Conservation (phyloP, 2,888 invertebrate species). For the Coremacera marginata region DNA sequence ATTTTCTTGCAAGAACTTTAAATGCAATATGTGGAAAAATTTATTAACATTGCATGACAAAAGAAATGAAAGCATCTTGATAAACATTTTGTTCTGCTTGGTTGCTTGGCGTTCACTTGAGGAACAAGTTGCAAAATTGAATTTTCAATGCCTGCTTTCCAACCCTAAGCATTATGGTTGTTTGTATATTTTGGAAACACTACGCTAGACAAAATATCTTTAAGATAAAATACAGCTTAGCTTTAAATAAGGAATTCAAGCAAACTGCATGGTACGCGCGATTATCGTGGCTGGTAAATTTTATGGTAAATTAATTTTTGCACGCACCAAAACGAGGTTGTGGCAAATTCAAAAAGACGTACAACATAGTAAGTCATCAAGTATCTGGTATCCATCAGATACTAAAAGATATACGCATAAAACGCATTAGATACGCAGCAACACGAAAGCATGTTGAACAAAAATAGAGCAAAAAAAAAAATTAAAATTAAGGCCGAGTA, state of each 20-base stretch:
- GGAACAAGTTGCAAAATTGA: no score
- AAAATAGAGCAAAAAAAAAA: not conserved
- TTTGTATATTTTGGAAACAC: no score
- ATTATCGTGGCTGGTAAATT: not conserved
- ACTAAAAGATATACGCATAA: not conserved
- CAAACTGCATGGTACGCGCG: not conserved
- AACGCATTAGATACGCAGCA: not conserved
- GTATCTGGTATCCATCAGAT: not conserved
- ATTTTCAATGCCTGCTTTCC: no score
- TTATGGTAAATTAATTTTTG: slow-evolving; percentile 23
- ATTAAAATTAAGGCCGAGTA: slow-evolving; percentile 13
- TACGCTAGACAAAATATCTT: no score
- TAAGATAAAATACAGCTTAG: no score
- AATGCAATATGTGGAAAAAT: no score
- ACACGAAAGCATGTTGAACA: not conserved
- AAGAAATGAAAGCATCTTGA: no score
- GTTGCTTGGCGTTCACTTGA: no score
- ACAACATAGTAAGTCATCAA: not conserved
- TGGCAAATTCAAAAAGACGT: not conserved
- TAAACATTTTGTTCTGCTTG: no score
- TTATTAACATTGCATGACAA: no score
- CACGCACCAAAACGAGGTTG: slow-evolving; percentile 19
- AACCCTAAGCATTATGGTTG: no score
- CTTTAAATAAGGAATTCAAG: not conserved
- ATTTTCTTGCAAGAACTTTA: no score